Evolutionary conservation across 2,797 vertebrate genomes (phyloP).

Genomic region (Diplodus puntazzo): DNA sequence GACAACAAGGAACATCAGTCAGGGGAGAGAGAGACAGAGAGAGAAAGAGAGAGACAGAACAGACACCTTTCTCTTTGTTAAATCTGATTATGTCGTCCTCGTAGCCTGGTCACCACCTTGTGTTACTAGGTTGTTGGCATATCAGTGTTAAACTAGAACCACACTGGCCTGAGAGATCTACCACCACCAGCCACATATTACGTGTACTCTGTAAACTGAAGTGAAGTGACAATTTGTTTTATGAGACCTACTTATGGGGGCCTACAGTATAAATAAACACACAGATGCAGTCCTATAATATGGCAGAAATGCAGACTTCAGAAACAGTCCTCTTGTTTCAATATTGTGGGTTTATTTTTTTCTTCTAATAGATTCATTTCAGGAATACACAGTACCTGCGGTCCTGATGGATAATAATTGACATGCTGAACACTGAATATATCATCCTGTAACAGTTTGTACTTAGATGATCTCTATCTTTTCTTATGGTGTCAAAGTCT

Average conservation of each 20-base stretch:
- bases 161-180: conserved; percentile 10
- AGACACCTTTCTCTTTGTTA: conserved; percentile 32
- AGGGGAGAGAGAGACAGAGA: background rate
- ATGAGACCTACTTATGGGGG: too few relatives aligned
- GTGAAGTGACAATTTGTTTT: too few relatives aligned
- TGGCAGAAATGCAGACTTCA: background rate
- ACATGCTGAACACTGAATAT: conserved; percentile 26
- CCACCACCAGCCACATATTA: background rate
- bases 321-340: background rate
- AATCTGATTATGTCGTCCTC: conserved; percentile 57
- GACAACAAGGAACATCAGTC: conserved; percentile 12
- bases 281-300: background rate
- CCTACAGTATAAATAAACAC: background rate
- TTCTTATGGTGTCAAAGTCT: conserved; percentile 22
- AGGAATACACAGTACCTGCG: background rate
- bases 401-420: conserved; percentile 28
- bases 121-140: conserved; percentile 33
- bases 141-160: conserved; percentile 21
- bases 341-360: background rate
- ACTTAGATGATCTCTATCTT: background rate
- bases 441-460: conserved; percentile 21
- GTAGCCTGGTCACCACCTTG: conserved; percentile 45
- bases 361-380: background rate
- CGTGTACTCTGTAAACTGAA: background rate
- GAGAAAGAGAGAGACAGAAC: background rate